Evolutionary conservation across 2,888 invertebrate genomes (phyloP).

Genomic region (Auanema sp.): DNA sequence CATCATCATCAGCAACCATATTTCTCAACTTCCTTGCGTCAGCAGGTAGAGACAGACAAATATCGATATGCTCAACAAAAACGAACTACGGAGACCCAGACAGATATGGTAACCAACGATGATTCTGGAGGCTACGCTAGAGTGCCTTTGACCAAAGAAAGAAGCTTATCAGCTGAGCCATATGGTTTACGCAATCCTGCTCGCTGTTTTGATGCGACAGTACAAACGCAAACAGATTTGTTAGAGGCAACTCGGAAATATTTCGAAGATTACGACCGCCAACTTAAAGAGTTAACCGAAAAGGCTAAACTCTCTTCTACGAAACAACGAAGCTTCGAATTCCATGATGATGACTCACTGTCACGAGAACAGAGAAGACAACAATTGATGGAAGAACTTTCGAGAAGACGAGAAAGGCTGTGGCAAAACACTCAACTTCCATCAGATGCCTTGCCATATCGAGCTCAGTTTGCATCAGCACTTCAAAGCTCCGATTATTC

Average conservation of each 20-base stretch:
- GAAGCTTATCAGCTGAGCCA: not conserved
- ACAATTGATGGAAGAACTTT: conserved; percentile 71
- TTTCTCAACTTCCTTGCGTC: conserved; percentile 34
- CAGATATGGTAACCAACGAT: conserved; percentile 28
- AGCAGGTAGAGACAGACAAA: conserved; percentile 32
- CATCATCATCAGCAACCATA: conserved; percentile 6
- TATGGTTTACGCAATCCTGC: not conserved
- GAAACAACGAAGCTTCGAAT: conserved; percentile 34
- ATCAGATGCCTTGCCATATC: conserved; percentile 20
- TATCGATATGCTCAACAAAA: conserved; percentile 24
- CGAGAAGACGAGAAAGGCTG: conserved; percentile 71
- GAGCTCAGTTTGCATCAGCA: conserved; percentile 16
- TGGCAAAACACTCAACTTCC: conserved; percentile 60
- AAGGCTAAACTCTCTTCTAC: conserved; percentile 18
- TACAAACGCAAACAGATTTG: conserved; percentile 43
- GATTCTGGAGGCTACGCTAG: conserved; percentile 10
- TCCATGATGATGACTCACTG: conserved; percentile 67
- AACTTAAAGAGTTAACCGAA: conserved; percentile 46
- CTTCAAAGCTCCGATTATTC: conserved; percentile 45
- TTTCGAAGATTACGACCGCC: conserved; percentile 59
- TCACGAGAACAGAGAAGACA: conserved; percentile 71
- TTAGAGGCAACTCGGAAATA: conserved; percentile 53
- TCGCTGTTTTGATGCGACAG: conserved; percentile 15
- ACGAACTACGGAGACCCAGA: conserved; percentile 44
- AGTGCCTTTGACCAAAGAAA: conserved; percentile 3